Base-by-base conservation (phyloP, 2,113 vertebrate species). In the Pygoscelis antarcticus region DNA sequence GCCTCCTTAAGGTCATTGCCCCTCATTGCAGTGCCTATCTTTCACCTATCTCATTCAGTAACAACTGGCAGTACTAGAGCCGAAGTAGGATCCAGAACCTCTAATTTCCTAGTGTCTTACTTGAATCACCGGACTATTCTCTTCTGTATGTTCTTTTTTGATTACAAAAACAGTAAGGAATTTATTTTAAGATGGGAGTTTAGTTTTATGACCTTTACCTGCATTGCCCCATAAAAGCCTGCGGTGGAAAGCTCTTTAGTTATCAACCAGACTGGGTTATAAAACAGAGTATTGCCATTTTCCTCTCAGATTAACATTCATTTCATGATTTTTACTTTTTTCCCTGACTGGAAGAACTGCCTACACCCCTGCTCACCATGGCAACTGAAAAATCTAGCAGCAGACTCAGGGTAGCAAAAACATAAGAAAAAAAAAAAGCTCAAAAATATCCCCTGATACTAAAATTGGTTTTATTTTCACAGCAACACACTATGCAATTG, bases 381-480 rank as follows among this genome's bases (percentile, higher is more conserved):
- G 98, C 96, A 99, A 98, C 98, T 96, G 95, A 96, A 97, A 96
- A 97, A 96, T 97, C 97, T 97, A 97, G 95, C 97, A 97, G 95
- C 96, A 98, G 97, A 97, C 96, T 96, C 93, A 77, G 93, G 72
- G 94, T 89, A 89, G 94, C 88, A 96, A 97, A 96, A 96, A 95
- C 71, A 96, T 57, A 89, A 89, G 72, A 1, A 36, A 84, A 94
- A 93, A 38, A 95, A 92, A 25, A 13, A 64, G 87, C 89, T 96
- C 21, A 1, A 97, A 98, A 98, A 98, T 97, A 98, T 98, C 96
- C 83, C 95, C 79, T 87, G 96, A 95, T 97, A 97, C 97, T 98
- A 98, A 98, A 98, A 98, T 92, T 96, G 95, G 94, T 66, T 97
- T 97, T 98, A 96, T 98, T 98, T 98, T 98, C 97, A 96, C 97